These are phyloP conservation scores for Orthosia cruda DNA, from an alignment of 2,888 invertebrate genomes.

Conservation along the genomic window DNA sequence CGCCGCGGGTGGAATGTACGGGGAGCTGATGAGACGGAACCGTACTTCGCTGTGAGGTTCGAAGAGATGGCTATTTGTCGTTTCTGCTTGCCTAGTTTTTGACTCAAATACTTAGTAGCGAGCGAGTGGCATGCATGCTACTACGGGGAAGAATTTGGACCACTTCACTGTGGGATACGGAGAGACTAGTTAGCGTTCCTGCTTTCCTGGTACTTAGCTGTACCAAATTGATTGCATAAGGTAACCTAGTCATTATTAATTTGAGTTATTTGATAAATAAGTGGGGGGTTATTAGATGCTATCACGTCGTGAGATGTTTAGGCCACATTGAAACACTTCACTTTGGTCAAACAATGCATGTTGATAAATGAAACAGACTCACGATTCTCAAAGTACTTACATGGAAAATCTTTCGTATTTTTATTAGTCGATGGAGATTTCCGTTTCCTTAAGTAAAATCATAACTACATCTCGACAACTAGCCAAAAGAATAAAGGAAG, in stretches of 20 bases:
- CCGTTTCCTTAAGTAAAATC: neutral
- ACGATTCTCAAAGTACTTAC: too few relatives aligned
- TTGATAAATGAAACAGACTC: too few relatives aligned
- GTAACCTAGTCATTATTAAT: too few relatives aligned
- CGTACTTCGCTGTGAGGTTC: neutral
- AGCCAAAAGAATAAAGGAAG: neutral
- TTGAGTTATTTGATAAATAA: too few relatives aligned
- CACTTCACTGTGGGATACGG: neutral
- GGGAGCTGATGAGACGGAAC: neutral
- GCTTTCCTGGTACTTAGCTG: neutral
- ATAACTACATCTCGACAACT: neutral
- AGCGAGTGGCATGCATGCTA: neutral
- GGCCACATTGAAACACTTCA: too few relatives aligned
- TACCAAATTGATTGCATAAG: too few relatives aligned
- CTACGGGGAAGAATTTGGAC: neutral
- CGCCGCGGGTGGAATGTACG: conserved; percentile 51
- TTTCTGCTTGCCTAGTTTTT: too few relatives aligned
- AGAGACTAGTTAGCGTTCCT: neutral
- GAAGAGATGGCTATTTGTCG: neutral
- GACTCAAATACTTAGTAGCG: too few relatives aligned
- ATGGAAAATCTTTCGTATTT: neutral
- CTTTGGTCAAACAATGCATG: too few relatives aligned
- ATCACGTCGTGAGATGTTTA: too few relatives aligned
- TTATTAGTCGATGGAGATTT: neutral
- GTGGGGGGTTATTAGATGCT: too few relatives aligned